Base-by-base conservation (phyloP, 2,113 vertebrate species). In the Microcebus lehilahytsara region DNA sequence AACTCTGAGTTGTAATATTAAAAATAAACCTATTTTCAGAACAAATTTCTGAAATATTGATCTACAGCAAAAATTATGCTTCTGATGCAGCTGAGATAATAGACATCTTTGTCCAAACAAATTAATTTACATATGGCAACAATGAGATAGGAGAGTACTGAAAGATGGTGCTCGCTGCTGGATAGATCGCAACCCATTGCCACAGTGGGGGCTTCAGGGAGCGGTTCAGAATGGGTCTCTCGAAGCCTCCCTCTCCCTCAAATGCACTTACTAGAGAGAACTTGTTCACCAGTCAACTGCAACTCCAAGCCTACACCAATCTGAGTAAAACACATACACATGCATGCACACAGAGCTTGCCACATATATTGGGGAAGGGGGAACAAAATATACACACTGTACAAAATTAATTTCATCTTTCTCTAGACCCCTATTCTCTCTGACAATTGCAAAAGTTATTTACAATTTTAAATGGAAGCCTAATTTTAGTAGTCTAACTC, bases 11-110 rank as follows among this genome's bases (percentile, higher is more conserved):
- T 74, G 56, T 58, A 87, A 81, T 23, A 53, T 46, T 88, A 80
- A 95, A 94, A 93, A 84, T 49, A 96, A 96, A 74, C 27, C 66
- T 37, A 77, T 95, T 66, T 92, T 72, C 22, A 51, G 34, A 96
- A 88, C 32, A 60, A 88, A 93, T 85, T 67, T 40, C 19, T 37
- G 49, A 85, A 88, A 30, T 91, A 72, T 25, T 78, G 22, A 42
- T 60, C 20, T 84, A 27, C 1, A 51, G 22, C 40, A 91, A 91
- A 90, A 89, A n/a, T 75, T 77, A 93, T 74, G 56, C 4, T 40
- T 90, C 53, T 71, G 10, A 8, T 42, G 13, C 37, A 37, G 27
- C 10, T 80, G 7, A 80, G 40, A 79, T 87, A 51, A 87, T 53
- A 53, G 85, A 42, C 34, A 37, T 22, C 9, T 12, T 58, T n/a